phyloP scores from a whole-genome alignment of 2,113 vertebrate species.

The Arizona elegans region DNA sequence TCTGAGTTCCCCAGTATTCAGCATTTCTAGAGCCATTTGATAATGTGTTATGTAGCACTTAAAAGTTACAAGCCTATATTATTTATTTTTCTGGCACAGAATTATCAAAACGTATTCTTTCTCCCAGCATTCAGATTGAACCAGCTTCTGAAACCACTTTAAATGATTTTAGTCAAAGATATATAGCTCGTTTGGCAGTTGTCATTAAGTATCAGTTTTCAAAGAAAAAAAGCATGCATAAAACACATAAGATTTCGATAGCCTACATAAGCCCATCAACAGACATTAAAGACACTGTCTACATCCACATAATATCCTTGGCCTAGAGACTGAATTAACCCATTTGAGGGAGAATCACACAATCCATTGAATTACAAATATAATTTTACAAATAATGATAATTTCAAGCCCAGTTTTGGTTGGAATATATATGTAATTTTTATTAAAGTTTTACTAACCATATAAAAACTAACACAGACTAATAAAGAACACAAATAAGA shows the following conservation, averaged over 20 bases:
- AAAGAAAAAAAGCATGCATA: not conserved
- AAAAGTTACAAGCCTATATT: constrained; percentile 38
- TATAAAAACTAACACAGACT: not conserved
- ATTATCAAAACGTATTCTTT: constrained; percentile 53
- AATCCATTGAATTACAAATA: not conserved
- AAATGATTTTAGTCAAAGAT: constrained; percentile 66
- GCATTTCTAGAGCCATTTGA: constrained; percentile 25
- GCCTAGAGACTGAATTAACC: not conserved
- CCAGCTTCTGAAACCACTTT: constrained; percentile 62
- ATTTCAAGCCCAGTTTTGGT: not conserved
- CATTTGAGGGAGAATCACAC: not conserved
- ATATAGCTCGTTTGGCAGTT: constrained; percentile 55
- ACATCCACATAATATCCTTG: not conserved
- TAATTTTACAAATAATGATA: not conserved
- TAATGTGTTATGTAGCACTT: constrained; percentile 47
- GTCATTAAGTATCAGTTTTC: constrained; percentile 61
- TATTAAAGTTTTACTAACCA: not conserved
- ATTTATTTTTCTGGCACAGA: constrained; percentile 61
- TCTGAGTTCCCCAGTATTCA: not conserved
- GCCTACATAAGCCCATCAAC: constrained; percentile 58
- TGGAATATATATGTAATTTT: too few relatives aligned
- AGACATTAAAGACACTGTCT: constrained; percentile 37
- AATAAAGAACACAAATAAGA: not conserved
- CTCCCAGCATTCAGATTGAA: constrained; percentile 42
- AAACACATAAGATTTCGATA: constrained; percentile 62